Evolutionary conservation across 1,140 invertebrate species (phyloP).

Genomic region (Apis laboriosa): DNA sequence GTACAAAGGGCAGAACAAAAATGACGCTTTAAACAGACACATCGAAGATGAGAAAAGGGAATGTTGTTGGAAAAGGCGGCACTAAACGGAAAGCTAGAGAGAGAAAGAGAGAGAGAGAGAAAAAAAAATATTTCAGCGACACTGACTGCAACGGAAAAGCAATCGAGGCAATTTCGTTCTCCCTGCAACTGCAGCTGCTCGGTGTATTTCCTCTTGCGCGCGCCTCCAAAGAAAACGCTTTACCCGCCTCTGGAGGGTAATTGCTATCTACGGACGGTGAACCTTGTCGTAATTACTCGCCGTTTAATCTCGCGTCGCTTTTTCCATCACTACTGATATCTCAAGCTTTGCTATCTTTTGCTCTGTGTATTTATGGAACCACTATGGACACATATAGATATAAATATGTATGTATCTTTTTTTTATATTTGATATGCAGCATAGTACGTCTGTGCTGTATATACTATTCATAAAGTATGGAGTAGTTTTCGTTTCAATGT

Average conservation of each 20-base stretch:
- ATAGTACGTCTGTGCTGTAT: neutral
- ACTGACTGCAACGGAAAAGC: slow-evolving; percentile 55
- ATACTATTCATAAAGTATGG: neutral
- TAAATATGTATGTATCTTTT: neutral
- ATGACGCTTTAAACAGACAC: slow-evolving; percentile 46
- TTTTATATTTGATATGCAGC: neutral
- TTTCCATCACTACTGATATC: slow-evolving; percentile 58
- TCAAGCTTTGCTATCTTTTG: slow-evolving; percentile 29
- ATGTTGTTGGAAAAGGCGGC: neutral
- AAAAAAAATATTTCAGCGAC: slow-evolving; percentile 56
- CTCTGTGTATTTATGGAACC: neutral
- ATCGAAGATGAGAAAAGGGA: neutral
- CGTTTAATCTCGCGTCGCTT: slow-evolving; percentile 58
- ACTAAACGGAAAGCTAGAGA: neutral
- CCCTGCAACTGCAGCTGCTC: slow-evolving; percentile 58
- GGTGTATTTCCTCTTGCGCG: slow-evolving; percentile 26
- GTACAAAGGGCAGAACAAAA: slow-evolving; percentile 26
- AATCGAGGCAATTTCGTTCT: slow-evolving; percentile 65
- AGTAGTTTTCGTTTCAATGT: neutral
- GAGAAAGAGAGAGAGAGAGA: neutral
- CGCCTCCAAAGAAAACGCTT: slow-evolving; percentile 56
- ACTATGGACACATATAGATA: neutral
- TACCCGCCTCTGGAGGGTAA: slow-evolving; percentile 46
- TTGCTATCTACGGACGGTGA: slow-evolving; percentile 64
- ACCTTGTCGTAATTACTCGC: slow-evolving; percentile 67